A percentile compares a stretch with the other conserved stretches of the same genome.
Conservation (phyloP, 2,797 vertebrate species). For the Rhinophrynus dorsalis region DNA sequence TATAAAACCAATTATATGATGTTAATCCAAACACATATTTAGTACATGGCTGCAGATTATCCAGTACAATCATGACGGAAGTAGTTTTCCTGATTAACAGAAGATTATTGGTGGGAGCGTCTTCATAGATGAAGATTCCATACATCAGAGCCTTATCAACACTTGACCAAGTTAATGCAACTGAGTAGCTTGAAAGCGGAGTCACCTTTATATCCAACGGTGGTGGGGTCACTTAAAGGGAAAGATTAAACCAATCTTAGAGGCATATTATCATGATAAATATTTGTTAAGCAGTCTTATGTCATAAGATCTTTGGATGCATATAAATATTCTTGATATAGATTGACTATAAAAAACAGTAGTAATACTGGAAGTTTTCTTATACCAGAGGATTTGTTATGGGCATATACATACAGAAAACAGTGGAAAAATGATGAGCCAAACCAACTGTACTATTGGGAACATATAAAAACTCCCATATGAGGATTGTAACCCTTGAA, state of each 20-base stretch:
- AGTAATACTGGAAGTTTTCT: too few relatives aligned
- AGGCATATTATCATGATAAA: too few relatives aligned
- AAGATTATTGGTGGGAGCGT: not conserved
- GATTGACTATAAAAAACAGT: too few relatives aligned
- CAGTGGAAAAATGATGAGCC: too few relatives aligned
- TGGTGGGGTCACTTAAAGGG: constrained; percentile 64
- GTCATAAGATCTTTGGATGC: too few relatives aligned
- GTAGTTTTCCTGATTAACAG: constrained; percentile 46
- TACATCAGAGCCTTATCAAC: constrained; percentile 67
- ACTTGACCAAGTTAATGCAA: constrained; percentile 61
- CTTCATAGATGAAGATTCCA: constrained; percentile 52
- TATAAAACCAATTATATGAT: constrained; percentile 68
- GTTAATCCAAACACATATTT: constrained; percentile 68
- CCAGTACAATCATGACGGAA: constrained; percentile 51
- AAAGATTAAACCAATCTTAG: not conserved
- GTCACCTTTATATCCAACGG: constrained; percentile 53
- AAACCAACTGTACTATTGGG: too few relatives aligned
- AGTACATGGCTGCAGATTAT: constrained; percentile 65
- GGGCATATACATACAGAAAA: too few relatives aligned
- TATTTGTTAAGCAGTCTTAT: too few relatives aligned
- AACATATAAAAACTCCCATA: too few relatives aligned
- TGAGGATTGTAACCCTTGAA: too few relatives aligned
- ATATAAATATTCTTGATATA: too few relatives aligned
- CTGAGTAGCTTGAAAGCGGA: constrained; percentile 23
- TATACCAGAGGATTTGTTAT: too few relatives aligned